Evolutionary conservation across 2,888 invertebrate genomes (phyloP).

Genomic region (Stenodema calcarata): DNA sequence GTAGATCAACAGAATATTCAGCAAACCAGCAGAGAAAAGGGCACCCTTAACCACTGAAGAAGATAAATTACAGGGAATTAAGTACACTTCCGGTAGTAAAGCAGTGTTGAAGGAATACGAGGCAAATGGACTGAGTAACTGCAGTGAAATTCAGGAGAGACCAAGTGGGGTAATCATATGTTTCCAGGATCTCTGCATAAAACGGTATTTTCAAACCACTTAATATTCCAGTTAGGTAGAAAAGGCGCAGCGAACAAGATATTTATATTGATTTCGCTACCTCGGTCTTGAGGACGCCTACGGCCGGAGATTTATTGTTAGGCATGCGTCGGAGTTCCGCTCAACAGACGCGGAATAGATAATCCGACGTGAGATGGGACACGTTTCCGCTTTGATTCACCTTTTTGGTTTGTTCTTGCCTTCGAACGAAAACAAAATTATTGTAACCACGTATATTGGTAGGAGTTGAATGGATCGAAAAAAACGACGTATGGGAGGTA

Average conservation of each 20-base stretch:
- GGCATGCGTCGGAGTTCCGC: constrained; percentile 11
- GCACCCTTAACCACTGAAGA: too few relatives aligned
- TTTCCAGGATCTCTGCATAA: background rate
- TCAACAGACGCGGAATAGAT: constrained; percentile 20
- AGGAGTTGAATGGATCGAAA: background rate
- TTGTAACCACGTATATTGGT: constrained; percentile 4
- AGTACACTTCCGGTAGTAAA: too few relatives aligned
- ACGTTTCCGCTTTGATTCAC: constrained; percentile 19
- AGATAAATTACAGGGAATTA: too few relatives aligned
- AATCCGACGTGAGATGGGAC: constrained; percentile 32
- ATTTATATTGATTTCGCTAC: constrained; percentile 2
- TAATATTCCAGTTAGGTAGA: background rate
- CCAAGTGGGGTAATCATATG: background rate
- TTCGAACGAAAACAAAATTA: background rate
- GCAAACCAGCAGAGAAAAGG: too few relatives aligned
- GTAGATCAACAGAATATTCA: too few relatives aligned
- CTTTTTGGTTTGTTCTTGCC: background rate
- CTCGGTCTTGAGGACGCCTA: background rate
- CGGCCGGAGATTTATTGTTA: constrained; percentile 7
- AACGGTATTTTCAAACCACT: background rate
- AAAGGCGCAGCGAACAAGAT: background rate
- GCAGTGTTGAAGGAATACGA: too few relatives aligned
- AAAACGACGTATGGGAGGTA: background rate
- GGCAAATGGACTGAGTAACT: too few relatives aligned
- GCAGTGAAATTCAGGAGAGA: background rate